These are phyloP conservation scores for Cassiopea xamachana DNA, from an alignment of 30 jellyfish, hydroid and myxozoan genomes.

Conservation along the genomic window DNA sequence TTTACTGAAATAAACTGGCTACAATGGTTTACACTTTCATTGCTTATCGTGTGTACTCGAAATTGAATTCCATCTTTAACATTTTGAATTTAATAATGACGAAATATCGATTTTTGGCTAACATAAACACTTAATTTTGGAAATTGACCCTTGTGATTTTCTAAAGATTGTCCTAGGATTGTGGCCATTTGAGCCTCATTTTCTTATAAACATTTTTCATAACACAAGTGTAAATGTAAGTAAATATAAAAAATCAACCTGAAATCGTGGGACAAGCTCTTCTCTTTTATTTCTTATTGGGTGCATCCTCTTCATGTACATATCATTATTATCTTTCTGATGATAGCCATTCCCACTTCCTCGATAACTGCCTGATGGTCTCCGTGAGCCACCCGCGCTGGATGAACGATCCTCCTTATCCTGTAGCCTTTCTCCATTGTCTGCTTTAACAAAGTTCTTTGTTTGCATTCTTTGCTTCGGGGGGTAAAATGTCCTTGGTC, in stretches of 20 bases:
- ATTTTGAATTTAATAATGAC: too few species aligned
- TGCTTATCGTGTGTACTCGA: too few species aligned
- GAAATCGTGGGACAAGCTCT: conserved; percentile 75
- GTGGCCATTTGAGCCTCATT: too few species aligned
- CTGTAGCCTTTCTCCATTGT: conserved; percentile 59
- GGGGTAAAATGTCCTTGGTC: conserved; percentile 66
- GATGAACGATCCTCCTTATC: conserved; percentile 65
- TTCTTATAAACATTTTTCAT: too few species aligned
- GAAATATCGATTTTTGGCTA: too few species aligned
- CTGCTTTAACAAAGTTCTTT: conserved; percentile 74
- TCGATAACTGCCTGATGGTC: conserved; percentile 37
- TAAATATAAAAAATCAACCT: conserved; percentile 20
- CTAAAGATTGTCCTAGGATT: too few species aligned
- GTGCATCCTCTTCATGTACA: conserved; percentile 41
- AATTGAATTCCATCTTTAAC: too few species aligned
- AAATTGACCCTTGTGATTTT: too few species aligned
- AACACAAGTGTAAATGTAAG: too few species aligned
- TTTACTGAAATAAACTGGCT: too few species aligned
- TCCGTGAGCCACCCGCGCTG: conserved; percentile 29
- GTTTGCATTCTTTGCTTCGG: conserved; percentile 66
- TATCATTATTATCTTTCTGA: conserved; percentile 50
- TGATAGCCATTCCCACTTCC: conserved; percentile 35
- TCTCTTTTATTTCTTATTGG: conserved; percentile 59
- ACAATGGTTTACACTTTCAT: too few species aligned
- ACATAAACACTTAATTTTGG: too few species aligned